phyloP scores from a whole-genome alignment of 2,888 invertebrate species.

The Diarsia rubi region DNA sequence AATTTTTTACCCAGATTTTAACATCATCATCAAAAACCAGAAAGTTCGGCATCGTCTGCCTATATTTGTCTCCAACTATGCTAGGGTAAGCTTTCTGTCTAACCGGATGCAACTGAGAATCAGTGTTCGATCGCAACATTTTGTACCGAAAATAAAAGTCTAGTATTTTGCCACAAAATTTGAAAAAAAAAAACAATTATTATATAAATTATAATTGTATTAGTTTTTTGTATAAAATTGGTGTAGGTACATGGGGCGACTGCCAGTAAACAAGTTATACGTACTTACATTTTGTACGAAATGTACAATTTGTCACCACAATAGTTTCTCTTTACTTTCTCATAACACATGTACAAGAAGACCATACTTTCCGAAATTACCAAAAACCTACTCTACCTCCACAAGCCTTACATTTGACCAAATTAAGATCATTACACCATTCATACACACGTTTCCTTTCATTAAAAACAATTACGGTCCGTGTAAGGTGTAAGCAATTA shows the following conservation, averaged over 20 bases:
- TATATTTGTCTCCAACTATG: not conserved
- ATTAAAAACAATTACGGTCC: conserved; percentile 55
- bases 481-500: conserved; percentile 56
- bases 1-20: not conserved
- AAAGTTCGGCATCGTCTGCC: not conserved
- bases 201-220: too few relatives aligned
- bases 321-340: not conserved
- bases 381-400: conserved; percentile 1
- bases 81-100: not conserved
- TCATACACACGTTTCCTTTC: conserved; percentile 53
- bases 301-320: not conserved
- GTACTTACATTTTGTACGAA: not conserved
- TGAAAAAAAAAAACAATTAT: too few relatives aligned
- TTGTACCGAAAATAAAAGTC: too few relatives aligned
- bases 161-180: too few relatives aligned
- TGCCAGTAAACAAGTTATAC: not conserved
- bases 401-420: conserved; percentile 28
- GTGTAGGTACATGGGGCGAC: not conserved
- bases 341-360: not conserved
- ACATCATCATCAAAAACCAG: not conserved
- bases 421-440: conserved; percentile 49
- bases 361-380: not conserved
- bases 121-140: not conserved
- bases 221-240: too few relatives aligned
- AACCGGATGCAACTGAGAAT: not conserved